Evolutionary conservation across 2,888 invertebrate species (phyloP).

Genomic region (Omphaloscelis lunosa): DNA sequence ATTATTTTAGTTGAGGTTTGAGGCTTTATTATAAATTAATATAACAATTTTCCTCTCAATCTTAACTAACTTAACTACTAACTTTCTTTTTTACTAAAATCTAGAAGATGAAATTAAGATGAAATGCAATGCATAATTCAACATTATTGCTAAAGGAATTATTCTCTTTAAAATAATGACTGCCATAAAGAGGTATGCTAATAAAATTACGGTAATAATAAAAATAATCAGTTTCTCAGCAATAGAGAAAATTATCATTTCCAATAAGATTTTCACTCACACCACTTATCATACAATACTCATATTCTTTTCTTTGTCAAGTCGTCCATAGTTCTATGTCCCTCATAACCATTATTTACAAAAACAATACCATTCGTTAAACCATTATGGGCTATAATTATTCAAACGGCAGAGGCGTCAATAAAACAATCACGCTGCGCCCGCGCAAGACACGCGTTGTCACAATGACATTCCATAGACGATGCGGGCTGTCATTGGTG

Average conservation of each 20-base stretch:
- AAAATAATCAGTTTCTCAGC: not conserved
- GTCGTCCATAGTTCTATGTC: not conserved
- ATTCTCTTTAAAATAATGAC: not conserved
- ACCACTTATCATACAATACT: conserved; percentile 24
- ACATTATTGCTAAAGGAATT: not conserved
- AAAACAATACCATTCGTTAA: conserved; percentile 40
- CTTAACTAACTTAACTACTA: no score
- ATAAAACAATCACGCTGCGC: conserved; percentile 68
- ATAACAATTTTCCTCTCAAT: not conserved
- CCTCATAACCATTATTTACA: conserved; percentile 47
- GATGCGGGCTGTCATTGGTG: conserved; percentile 61
- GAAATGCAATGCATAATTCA: not conserved
- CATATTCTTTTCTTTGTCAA: conserved; percentile 7
- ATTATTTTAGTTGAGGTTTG: not conserved
- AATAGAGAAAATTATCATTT: not conserved
- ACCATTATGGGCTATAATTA: conserved; percentile 63
- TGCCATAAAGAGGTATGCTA: not conserved
- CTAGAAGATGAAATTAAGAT: no score
- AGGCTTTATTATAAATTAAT: not conserved
- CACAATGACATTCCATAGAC: conserved; percentile 66
- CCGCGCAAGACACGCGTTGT: conserved; percentile 62
- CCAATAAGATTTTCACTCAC: conserved; percentile 9
- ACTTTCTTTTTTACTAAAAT: no score
- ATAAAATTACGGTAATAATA: no score
- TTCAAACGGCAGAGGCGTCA: conserved; percentile 62